These are phyloP conservation scores for Leptoteleia sp. DNA, from an alignment of 1,140 invertebrate species.

Conservation along the genomic window DNA sequence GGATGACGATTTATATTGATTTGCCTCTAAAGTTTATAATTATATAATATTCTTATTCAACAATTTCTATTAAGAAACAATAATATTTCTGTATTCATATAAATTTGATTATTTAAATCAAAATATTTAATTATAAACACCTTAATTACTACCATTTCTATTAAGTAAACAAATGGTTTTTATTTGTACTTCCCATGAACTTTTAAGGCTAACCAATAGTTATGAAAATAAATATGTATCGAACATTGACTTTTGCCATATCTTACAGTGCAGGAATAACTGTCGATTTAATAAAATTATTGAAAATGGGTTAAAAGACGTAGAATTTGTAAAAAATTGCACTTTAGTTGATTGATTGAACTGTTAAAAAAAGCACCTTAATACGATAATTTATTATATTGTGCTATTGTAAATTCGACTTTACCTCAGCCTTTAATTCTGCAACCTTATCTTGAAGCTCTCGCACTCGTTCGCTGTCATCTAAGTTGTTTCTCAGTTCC, in stretches of 20 bases:
- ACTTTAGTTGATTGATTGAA: conserved; percentile 1
- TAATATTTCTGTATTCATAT: no score
- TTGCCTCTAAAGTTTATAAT: no score
- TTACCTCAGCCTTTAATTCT: conserved; percentile 95
- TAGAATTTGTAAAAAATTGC: conserved; percentile 11
- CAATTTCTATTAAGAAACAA: no score
- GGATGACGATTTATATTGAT: no score
- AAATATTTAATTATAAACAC: no score
- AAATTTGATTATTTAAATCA: no score
- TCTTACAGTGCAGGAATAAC: conserved; percentile 33
- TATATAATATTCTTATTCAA: no score
- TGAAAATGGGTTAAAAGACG: background rate
- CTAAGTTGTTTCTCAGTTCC: conserved; percentile 89
- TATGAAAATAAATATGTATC: background rate
- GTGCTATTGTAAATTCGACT: no score
- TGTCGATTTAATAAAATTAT: background rate
- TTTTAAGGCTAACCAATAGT: no score
- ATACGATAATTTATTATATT: conserved; percentile 13
- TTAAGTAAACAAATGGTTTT: no score
- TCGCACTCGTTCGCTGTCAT: conserved; percentile 91
- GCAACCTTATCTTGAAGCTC: conserved; percentile 95
- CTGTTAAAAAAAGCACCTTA: background rate
- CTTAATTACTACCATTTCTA: no score
- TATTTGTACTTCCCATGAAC: no score
- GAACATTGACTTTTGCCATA: conserved; percentile 39